Evolutionary conservation across 2,797 vertebrate genomes (phyloP).

Genomic region (Centroberyx gerrardi): DNA sequence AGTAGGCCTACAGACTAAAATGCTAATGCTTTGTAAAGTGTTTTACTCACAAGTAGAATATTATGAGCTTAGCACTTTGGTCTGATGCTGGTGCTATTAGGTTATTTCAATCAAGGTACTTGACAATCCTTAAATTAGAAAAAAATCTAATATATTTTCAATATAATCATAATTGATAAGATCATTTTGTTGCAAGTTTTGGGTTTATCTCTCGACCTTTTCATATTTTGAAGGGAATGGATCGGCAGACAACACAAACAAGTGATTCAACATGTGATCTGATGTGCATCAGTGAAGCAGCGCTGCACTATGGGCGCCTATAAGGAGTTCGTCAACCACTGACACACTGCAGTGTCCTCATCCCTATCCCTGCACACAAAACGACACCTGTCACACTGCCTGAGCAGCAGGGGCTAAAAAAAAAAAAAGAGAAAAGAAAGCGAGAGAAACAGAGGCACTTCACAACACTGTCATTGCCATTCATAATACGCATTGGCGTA

Average conservation of each 20-base stretch:
- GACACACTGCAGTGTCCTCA: slow-evolving; percentile 55
- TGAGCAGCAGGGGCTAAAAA: slow-evolving; percentile 77
- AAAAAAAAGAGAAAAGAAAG: slow-evolving; percentile 73
- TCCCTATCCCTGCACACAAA: slow-evolving; percentile 61
- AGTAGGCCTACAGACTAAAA: not conserved
- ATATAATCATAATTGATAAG: no score
- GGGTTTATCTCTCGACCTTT: not conserved
- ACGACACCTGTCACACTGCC: slow-evolving; percentile 85
- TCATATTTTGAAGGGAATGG: not conserved
- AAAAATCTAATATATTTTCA: no score
- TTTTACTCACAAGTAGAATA: no score
- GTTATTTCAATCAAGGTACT: no score
- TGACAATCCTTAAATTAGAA: no score
- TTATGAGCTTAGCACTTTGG: no score
- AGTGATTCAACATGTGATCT: slow-evolving; percentile 22
- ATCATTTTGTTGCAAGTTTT: not conserved
- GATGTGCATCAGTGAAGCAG: slow-evolving; percentile 31
- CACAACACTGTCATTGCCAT: slow-evolving; percentile 99
- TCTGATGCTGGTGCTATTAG: no score
- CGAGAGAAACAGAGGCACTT: slow-evolving; percentile 92
- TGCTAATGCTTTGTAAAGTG: not conserved
- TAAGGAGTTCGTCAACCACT: slow-evolving; percentile 53
- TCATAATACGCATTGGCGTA: slow-evolving; percentile 99
- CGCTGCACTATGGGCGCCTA: slow-evolving; percentile 20
- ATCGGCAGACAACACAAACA: slow-evolving; percentile 52